Evolutionary conservation across 2,888 invertebrate species (phyloP).

Genomic region (Hemicrepidius hirtus): DNA sequence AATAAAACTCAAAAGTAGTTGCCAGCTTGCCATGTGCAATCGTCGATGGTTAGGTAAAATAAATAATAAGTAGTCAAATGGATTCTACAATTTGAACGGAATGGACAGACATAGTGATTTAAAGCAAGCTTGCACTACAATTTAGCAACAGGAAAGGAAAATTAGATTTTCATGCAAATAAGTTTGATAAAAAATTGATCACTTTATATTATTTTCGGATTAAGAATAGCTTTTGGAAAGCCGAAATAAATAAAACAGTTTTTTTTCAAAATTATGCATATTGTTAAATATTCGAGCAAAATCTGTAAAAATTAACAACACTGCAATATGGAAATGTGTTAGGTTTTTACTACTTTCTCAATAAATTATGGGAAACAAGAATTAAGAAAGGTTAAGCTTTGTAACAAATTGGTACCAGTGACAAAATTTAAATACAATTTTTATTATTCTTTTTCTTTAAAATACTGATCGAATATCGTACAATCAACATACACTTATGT

Average conservation of each 20-base stretch:
- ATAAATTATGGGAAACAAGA: no score
- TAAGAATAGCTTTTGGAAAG: neutral
- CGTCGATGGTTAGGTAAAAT: neutral
- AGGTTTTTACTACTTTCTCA: no score
- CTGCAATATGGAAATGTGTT: no score
- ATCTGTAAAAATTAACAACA: no score
- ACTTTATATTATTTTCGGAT: neutral
- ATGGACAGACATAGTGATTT: slow-evolving; percentile 35
- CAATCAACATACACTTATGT: no score
- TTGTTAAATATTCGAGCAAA: neutral
- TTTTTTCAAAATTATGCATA: neutral
- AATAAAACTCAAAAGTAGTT: slow-evolving; percentile 31
- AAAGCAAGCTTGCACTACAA: slow-evolving; percentile 48
- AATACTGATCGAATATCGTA: no score
- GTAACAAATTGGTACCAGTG: no score
- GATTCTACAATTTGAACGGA: slow-evolving; percentile 21
- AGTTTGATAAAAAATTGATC: neutral
- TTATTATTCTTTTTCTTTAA: no score
- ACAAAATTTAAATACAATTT: no score
- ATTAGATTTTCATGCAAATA: slow-evolving; percentile 41
- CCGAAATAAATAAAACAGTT: neutral
- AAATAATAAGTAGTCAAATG: slow-evolving; percentile 20
- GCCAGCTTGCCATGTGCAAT: slow-evolving; percentile 39
- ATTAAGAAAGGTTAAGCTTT: no score
- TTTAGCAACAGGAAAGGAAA: slow-evolving; percentile 50